Evolutionary conservation across 2,113 vertebrate genomes (phyloP).

Genomic region (Tursiops truncatus): DNA sequence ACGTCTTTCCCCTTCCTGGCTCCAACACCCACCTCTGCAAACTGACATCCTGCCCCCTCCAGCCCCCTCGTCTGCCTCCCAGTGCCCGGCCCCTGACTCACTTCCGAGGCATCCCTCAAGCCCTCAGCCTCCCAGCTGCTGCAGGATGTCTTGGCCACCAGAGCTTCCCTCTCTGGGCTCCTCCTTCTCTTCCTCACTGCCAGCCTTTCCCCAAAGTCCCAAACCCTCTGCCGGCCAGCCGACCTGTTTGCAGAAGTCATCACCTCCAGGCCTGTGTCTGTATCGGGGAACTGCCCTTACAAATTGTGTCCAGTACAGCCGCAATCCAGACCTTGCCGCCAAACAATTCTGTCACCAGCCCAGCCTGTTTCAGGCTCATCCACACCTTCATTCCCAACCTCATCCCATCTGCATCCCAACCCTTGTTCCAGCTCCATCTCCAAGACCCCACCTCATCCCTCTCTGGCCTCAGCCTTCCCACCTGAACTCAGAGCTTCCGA

Average conservation of each 20-base stretch:
- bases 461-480: not conserved
- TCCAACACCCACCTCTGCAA: not conserved
- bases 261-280: not conserved
- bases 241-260: not conserved
- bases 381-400: not conserved
- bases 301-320: accelerated
- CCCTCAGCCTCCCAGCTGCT: slow-evolving; percentile 11
- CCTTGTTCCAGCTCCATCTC: not conserved
- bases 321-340: not conserved
- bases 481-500: accelerated
- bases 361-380: not conserved
- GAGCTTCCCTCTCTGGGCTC: slow-evolving; percentile 38
- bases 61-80: not conserved
- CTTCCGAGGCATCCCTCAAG: slow-evolving; percentile 67
- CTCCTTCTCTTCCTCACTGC: slow-evolving; percentile 57
- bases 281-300: not conserved
- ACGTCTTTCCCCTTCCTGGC: slow-evolving; percentile 57
- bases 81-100: slow-evolving; percentile 72
- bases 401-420: not conserved
- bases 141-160: slow-evolving; percentile 72
- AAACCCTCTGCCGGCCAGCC: not conserved
- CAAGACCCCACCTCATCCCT: not conserved
- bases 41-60: slow-evolving; percentile 65
- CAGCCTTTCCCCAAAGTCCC: slow-evolving; percentile 29
- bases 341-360: not conserved